Evolutionary conservation across 2,113 vertebrate genomes (phyloP), one percentile per base, ranked within the genome.

Genomic region (Balaeniceps rex): DNA sequence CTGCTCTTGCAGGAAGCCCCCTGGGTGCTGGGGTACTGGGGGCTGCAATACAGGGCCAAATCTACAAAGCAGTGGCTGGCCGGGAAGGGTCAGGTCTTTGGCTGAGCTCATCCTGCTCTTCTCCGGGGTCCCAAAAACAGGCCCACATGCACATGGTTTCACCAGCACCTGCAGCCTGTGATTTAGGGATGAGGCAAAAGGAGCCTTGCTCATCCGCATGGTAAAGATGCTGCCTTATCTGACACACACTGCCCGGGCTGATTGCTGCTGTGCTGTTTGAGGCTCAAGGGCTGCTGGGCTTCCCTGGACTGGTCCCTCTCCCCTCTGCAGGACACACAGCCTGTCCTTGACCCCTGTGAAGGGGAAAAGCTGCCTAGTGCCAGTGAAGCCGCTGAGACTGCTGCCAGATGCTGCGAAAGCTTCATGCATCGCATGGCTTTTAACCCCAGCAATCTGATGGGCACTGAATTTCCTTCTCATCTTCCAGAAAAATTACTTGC

Each of bases 371-470:
- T 87, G 61, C 76, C 40, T 22, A 10, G 69, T 52, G 46, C 61
- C 78, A 44, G 46, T 4, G 46, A 49, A 74, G 23, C 25, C 6
- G 4, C 47, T 13, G 54, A 54, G 19, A 51, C 60, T 81, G 47
- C 55, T 19, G 38, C 23, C 1, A 7, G 60, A 5, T 34, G 29
- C 80, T 79, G 52, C 57, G 63, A 68, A 68, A 64, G 19, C 87
- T 72, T 19, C 4, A 0, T 6, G 29, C 0, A 0, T 24, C 38
- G 24, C 78, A 9, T 2, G 7, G 31, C 46, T 68, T 88, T 87
- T 91, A 89, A 94, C 63, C 78, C 78, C 71, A 74, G 38, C 21
- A 66, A 66, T 89, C 91, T 82, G 83, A 91, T 77, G 93, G 96
- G 70, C 74, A 66, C 68, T 19, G 58, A 34, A 52, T 71, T 95